Percentiles rank a stretch among this genome's conserved stretches.
phyloP scores from a whole-genome alignment of 2,113 vertebrate genomes.

The Podocnemis expansa region DNA sequence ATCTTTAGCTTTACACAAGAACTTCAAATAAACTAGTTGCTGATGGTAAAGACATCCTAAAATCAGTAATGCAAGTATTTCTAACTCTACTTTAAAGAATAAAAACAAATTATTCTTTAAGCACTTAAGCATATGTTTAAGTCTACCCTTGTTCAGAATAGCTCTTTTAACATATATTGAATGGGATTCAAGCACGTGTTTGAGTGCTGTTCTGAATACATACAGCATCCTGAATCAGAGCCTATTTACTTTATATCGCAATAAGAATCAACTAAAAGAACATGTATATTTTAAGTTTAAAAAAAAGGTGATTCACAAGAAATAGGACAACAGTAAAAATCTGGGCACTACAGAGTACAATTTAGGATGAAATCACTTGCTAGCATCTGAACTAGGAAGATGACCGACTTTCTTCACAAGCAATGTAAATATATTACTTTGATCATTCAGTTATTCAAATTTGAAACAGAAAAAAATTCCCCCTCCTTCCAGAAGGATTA shows the following conservation, averaged over 20 bases:
- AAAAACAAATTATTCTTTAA: neutral
- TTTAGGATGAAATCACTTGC: conserved; percentile 12
- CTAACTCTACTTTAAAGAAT: neutral
- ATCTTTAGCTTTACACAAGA: neutral
- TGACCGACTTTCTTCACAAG: conserved; percentile 34
- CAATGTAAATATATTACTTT: conserved; percentile 33
- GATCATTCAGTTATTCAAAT: conserved; percentile 58
- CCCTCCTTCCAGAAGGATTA: conserved; percentile 41
- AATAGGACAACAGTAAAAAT: conserved; percentile 16
- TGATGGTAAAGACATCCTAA: neutral
- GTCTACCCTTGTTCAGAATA: neutral
- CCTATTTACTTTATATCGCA: neutral
- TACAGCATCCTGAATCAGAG: neutral
- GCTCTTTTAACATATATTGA: neutral
- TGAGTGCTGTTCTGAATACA: neutral
- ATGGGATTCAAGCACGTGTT: neutral
- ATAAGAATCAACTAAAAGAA: neutral
- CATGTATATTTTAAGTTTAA: neutral
- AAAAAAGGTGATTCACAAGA: neutral
- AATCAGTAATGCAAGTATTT: neutral
- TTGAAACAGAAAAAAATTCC: conserved; percentile 60
- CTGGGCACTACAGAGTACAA: neutral
- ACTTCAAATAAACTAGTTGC: neutral
- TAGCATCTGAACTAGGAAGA: conserved; percentile 57
- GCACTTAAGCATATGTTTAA: neutral